Evolutionary conservation across 2,113 vertebrate species (phyloP).

Genomic region (Noturus placidus): DNA sequence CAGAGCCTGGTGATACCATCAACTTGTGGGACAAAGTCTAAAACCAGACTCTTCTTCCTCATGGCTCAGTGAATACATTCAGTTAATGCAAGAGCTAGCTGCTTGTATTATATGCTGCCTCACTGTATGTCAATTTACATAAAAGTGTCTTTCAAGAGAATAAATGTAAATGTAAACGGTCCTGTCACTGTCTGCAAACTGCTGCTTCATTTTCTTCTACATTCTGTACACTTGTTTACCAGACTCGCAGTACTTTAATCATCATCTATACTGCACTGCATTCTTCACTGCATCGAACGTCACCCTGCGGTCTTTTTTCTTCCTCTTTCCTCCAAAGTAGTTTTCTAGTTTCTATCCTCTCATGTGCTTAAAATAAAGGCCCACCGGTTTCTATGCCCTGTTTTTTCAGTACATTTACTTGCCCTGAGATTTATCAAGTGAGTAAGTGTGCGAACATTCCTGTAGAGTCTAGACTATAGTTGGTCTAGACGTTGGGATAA

Average conservation of each 20-base stretch:
- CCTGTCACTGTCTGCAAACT: background rate
- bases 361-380: background rate
- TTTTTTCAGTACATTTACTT: constrained; percentile 2
- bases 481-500: background rate
- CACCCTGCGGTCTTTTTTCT: background rate
- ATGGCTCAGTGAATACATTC: background rate
- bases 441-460: constrained; percentile 7
- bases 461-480: background rate
- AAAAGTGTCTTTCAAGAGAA: background rate
- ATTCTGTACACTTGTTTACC: background rate
- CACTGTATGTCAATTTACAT: background rate
- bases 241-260: background rate
- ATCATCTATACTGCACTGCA: constrained; percentile 5
- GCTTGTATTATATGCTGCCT: background rate
- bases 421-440: constrained; percentile 5
- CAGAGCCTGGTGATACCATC: background rate
- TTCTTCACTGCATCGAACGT: background rate
- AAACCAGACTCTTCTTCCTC: background rate
- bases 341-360: background rate
- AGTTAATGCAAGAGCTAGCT: background rate
- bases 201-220: background rate
- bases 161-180: background rate
- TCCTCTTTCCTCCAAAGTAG: background rate
- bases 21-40: background rate
- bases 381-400: background rate